A percentile compares a stretch with the other conserved stretches of the same genome.
phyloP scores from a whole-genome alignment of 2,113 vertebrate genomes.

The Poeciliopsis occidentalis region DNA sequence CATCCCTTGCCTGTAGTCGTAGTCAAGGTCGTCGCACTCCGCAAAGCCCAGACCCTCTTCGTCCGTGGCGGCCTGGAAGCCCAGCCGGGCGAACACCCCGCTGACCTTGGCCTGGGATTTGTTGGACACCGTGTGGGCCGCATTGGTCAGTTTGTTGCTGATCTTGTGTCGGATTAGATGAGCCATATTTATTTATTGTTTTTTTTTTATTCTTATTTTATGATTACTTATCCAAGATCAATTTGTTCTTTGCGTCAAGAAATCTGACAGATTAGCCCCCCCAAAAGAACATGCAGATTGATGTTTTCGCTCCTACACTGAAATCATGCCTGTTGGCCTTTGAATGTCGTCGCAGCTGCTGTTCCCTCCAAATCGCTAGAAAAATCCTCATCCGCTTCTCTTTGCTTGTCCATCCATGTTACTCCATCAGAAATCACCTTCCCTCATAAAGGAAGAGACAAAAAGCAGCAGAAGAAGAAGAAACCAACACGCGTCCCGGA shows the following conservation, averaged over 20 bases:
- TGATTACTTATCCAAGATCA: not conserved
- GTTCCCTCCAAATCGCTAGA: constrained; percentile 25
- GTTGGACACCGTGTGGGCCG: constrained; percentile 90
- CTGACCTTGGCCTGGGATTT: constrained; percentile 97
- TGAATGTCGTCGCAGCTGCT: constrained; percentile 34
- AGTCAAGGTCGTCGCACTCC: constrained; percentile 93
- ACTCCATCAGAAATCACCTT: constrained; percentile 17
- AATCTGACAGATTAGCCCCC: not conserved
- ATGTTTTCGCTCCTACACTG: constrained; percentile 31
- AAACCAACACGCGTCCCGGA: constrained; percentile 28
- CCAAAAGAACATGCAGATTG: constrained; percentile 32
- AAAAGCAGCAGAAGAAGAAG: not conserved
- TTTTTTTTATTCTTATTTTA: no score
- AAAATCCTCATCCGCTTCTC: constrained; percentile 62
- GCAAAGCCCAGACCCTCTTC: constrained; percentile 94
- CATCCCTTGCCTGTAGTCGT: constrained; percentile 92
- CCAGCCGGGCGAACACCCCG: constrained; percentile 93
- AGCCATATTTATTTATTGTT: constrained; percentile 80
- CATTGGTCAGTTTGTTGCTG: constrained; percentile 86
- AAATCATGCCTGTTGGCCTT: constrained; percentile 70
- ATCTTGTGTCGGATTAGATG: constrained; percentile 93
- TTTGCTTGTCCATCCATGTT: constrained; percentile 62
- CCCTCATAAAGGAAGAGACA: not conserved
- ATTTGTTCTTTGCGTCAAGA: constrained; percentile 26
- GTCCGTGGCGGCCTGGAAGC: constrained; percentile 94